These are phyloP conservation scores for Temnopleurus reevesii DNA, from an alignment of 53 echinoderm and acorn worm species.

Conservation along the genomic window DNA sequence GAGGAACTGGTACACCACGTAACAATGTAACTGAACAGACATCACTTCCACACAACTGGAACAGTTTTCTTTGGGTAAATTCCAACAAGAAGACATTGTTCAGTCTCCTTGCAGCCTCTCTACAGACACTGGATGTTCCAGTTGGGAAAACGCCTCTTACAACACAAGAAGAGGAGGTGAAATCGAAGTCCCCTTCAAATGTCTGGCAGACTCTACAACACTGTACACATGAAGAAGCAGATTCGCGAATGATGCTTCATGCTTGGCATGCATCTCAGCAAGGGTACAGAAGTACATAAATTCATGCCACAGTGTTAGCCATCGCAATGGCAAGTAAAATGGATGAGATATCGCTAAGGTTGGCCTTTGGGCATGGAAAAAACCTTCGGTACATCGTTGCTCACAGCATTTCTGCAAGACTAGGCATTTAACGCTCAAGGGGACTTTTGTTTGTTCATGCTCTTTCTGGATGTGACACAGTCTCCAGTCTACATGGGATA, in stretches of 20 bases:
- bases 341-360: slow-evolving; percentile 36
- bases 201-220: neutral
- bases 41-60: slow-evolving; percentile 62
- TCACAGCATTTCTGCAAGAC: slow-evolving; percentile 1
- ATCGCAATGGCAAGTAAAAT: slow-evolving; percentile 26
- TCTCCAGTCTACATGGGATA: slow-evolving; percentile 45
- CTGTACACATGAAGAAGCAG: slow-evolving; percentile 66
- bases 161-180: too few relatives aligned
- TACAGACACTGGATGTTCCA: slow-evolving; percentile 36
- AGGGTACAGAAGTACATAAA: slow-evolving; percentile 26
- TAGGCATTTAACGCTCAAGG: slow-evolving; percentile 17
- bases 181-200: too few relatives aligned
- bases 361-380: slow-evolving; percentile 57
- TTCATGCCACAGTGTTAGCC: slow-evolving; percentile 54
- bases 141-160: slow-evolving; percentile 50
- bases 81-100: too few relatives aligned
- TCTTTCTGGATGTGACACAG: slow-evolving; percentile 57
- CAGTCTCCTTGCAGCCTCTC: slow-evolving; percentile 54
- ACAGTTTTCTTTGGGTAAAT: slow-evolving; percentile 65
- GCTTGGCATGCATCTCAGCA: slow-evolving; percentile 55
- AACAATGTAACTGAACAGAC: slow-evolving; percentile 28
- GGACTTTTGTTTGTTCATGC: slow-evolving; percentile 5
- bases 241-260: slow-evolving; percentile 65
- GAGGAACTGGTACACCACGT: slow-evolving; percentile 44
- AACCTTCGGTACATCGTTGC: slow-evolving; percentile 22